phyloP scores from a whole-genome alignment of 2,888 invertebrate species.

The Tachina lurida region DNA sequence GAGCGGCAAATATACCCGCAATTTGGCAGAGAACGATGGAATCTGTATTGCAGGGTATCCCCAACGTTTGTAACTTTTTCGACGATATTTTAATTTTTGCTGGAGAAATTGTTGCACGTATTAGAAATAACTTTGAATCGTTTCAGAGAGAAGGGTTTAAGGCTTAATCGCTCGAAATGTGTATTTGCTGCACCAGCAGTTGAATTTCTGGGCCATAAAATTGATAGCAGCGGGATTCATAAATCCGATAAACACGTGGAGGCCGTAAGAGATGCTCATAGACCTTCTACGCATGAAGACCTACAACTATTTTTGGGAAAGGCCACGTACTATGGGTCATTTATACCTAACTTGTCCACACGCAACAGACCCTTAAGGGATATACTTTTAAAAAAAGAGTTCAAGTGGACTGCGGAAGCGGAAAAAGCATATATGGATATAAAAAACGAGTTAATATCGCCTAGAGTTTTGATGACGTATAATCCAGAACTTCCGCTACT shows the following conservation, averaged over 20 bases:
- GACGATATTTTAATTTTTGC: conserved; percentile 41
- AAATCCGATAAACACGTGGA: conserved; percentile 28
- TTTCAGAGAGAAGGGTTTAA: background rate
- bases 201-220: background rate
- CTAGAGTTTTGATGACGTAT: conserved; percentile 20
- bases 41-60: conserved; percentile 18
- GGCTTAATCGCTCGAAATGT: conserved; percentile 15
- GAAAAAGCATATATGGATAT: conserved; percentile 19
- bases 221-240: conserved; percentile 37
- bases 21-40: conserved; percentile 53
- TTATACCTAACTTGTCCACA: conserved; percentile 42
- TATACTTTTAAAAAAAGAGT: conserved; percentile 11
- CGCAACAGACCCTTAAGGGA: conserved; percentile 24
- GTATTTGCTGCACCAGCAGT: no score
- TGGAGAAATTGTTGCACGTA: background rate
- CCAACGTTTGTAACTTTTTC: no score
- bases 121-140: background rate
- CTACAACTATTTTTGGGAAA: conserved; percentile 49
- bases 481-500: conserved; percentile 26
- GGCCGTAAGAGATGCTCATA: conserved; percentile 16
- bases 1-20: conserved; percentile 9
- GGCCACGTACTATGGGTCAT: conserved; percentile 37
- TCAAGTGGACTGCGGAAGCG: conserved; percentile 25
- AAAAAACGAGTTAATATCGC: conserved; percentile 7
- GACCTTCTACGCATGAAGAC: conserved; percentile 1